A percentile compares a stretch with the other conserved stretches of the same genome.
phyloP scores from a whole-genome alignment of 1,140 invertebrate species.

The Gryon sp. region DNA sequence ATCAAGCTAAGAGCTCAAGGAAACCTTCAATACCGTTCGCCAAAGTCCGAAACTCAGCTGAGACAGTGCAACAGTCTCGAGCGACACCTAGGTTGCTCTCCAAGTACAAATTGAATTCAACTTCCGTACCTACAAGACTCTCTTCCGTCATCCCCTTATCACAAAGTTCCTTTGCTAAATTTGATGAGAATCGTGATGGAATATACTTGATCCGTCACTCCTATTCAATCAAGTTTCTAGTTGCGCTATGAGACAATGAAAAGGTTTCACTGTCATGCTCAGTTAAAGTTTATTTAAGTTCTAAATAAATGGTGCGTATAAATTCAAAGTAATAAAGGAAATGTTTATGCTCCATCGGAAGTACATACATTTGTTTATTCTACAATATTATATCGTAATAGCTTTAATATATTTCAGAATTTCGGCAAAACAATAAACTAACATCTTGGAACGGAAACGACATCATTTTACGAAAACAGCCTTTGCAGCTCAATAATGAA shows the following conservation, averaged over 20 bases:
- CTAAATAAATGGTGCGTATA: background rate
- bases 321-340: too few species aligned
- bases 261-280: slow-evolving; percentile 42
- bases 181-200: slow-evolving; percentile 39
- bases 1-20: slow-evolving; percentile 28
- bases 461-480: too few species aligned
- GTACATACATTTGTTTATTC: too few species aligned
- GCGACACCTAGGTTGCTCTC: slow-evolving; percentile 28
- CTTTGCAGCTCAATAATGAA: too few species aligned
- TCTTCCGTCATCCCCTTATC: slow-evolving; percentile 35
- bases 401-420: too few species aligned
- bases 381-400: too few species aligned
- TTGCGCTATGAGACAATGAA: slow-evolving; percentile 34
- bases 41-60: slow-evolving; percentile 32
- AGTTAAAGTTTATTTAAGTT: slow-evolving; percentile 47
- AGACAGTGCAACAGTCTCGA: slow-evolving; percentile 35
- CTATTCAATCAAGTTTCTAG: slow-evolving; percentile 41
- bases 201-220: slow-evolving; percentile 43
- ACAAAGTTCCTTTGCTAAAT: slow-evolving; percentile 41
- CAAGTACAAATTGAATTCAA: slow-evolving; percentile 63
- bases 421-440: too few species aligned
- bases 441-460: too few species aligned
- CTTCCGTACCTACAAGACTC: slow-evolving; percentile 44
- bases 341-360: too few species aligned
- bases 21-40: slow-evolving; percentile 21